Base-by-base conservation (phyloP, 2,113 vertebrate species). In the Oncorhynchus clarkii region DNA sequence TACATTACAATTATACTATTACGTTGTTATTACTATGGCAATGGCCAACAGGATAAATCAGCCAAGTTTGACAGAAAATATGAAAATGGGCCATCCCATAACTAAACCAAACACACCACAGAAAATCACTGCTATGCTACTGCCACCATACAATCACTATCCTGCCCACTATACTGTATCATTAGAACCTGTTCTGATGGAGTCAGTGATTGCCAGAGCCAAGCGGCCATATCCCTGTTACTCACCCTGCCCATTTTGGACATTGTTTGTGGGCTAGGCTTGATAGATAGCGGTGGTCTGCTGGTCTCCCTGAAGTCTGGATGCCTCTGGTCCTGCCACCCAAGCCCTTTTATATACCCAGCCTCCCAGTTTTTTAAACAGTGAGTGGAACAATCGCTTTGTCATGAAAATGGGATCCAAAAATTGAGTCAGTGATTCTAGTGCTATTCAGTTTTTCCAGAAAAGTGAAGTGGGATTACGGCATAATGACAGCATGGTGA, bases 351-450 rank as follows among this genome's bases (percentile, higher is more conserved):
- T 97, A 97, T 97, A 97, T 31, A 78, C 81, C 67, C 31, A 45
- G 85, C 7, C 84, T 84, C 80, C 87, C 86, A 86, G 88, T 87
- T 93, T 89, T 74, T 86, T 88, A 93, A 92, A 74, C 78, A 26
- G 79, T 81, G 75, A 54, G 77, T 74, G 89, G 90, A 92, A 94
- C 93, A 95, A 94, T 90, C 87, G 95, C 96, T 96, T 96, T 92
- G 95, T 97, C 96, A 96, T 97, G 96, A 97, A 94, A 96, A 95
- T 92, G 81, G 93, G 91, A 96, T 97, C 95, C 96, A 97, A 97
- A 96, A 95, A 95, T 96, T 95, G 94, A 97, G 94, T 98, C 96
- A 97, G 96, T 95, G 93, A 94, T 96, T 97, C 94, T 89, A 91
- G 92, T 84, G 86, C 95, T 94, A 95, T 94, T 95, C 94, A 94